phyloP scores from a whole-genome alignment of 2,888 invertebrate species.

The Proisotoma minuta region DNA sequence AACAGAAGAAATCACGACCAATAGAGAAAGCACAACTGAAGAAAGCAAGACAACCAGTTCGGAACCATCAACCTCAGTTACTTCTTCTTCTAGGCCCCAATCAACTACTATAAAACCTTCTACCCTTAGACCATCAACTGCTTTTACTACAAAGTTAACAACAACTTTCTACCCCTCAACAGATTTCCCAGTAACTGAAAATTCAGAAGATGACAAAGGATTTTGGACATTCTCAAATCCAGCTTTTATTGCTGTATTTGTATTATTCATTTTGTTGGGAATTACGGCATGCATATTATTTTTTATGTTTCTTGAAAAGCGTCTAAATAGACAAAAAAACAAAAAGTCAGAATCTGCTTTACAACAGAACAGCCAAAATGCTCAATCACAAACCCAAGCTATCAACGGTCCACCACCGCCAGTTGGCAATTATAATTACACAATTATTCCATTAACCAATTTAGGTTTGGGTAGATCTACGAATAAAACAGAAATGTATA shows the following conservation, averaged over 20 bases:
- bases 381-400: background rate
- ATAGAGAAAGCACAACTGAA: background rate
- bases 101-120: background rate
- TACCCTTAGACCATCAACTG: background rate
- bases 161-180: background rate
- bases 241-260: background rate
- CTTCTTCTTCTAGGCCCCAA: background rate
- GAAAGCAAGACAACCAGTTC: background rate
- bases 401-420: background rate
- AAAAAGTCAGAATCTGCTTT: background rate
- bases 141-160: background rate
- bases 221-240: background rate
- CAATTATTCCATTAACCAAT: too few species aligned
- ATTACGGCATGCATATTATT: background rate
- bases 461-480: background rate
- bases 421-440: background rate
- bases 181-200: background rate
- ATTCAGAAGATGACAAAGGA: background rate
- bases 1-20: background rate
- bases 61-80: background rate
- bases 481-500: slow-evolving; percentile 1
- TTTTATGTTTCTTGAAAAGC: background rate
- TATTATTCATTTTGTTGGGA: background rate
- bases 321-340: background rate
- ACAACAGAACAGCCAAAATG: background rate